phyloP scores from a whole-genome alignment of 2,113 vertebrate genomes.

The Charina bottae region DNA sequence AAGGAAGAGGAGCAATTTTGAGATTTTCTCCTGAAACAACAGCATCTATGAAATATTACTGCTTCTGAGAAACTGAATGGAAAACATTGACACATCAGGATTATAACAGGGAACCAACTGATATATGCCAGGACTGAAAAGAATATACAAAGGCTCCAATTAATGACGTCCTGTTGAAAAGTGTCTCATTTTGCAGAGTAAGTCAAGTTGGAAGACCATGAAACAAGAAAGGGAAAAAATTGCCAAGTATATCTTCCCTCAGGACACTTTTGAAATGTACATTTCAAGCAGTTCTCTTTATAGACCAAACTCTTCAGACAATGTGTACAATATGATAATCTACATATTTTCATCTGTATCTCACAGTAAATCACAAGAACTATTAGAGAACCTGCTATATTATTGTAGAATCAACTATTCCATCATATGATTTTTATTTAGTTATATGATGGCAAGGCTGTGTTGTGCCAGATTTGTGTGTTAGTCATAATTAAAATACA shows the following conservation, averaged over 20 bases:
- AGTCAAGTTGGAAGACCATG: conserved; percentile 26
- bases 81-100: background rate
- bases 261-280: conserved; percentile 1
- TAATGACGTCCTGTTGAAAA: conserved; percentile 27
- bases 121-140: conserved; percentile 12
- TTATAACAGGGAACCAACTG: background rate
- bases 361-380: background rate
- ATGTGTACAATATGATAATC: background rate
- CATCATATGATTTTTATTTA: background rate
- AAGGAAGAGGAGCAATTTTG: background rate
- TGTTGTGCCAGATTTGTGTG: background rate
- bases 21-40: background rate
- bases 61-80: background rate
- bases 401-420: background rate
- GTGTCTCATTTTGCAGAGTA: conserved; percentile 20
- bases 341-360: conserved; percentile 6
- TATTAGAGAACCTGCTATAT: background rate
- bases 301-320: background rate
- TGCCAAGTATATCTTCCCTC: conserved; percentile 14
- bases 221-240: conserved; percentile 25
- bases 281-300: background rate
- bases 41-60: background rate
- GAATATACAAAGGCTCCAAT: conserved; percentile 15
- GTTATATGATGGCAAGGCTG: background rate
- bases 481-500: background rate